Base-by-base conservation (phyloP, 2,113 vertebrate genomes). In the Psilopsiagon aurifrons region DNA sequence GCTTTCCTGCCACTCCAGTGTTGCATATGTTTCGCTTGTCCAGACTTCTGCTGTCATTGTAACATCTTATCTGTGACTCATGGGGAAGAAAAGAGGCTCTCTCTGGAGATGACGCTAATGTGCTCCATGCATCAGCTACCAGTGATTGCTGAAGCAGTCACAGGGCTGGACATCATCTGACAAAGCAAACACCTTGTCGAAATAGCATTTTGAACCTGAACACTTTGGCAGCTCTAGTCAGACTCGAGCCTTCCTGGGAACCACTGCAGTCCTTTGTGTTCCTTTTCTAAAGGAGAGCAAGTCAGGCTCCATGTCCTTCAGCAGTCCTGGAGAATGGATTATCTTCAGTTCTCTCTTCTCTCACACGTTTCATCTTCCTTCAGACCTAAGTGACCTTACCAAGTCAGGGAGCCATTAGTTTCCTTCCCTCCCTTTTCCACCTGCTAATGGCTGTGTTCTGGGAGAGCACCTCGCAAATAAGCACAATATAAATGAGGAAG, bases 1-100 rank as follows among this genome's bases (percentile, higher is more conserved):
- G 94, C 84, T 92, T 96, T 93, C 73, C 87, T 96, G 88, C 85
- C 88, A 81, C 84, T 95, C 83, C 73, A 75, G 75, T 39, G 55
- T 52, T 89, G 86, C 82, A 31, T 14, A 29, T 68, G 55, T 85
- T 91, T 79, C 51, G 43, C 84, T 91, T 63, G 69, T 75, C 64
- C 52, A 67, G 83, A 15, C 51, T 93, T 78, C 59, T 90, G 55
- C 92, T 96, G 95, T 92, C 95, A 92, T 18, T 43, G 89, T 51
- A 93, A 83, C 96, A 88, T 95, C 93, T 95, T 47, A 13, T 83
- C 46, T 70, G 78, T 84, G 75, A 63, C 66, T 94, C 5, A n/a
- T 2, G 8, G 35, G 83, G 93, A 83, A 90, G 71, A 67, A 86
- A 57, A 63, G 62, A 90, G 71, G 18, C 39, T 37, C 19, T 70